phyloP scores from a whole-genome alignment of 2,888 invertebrate genomes.

The Phlogophora meticulosa region DNA sequence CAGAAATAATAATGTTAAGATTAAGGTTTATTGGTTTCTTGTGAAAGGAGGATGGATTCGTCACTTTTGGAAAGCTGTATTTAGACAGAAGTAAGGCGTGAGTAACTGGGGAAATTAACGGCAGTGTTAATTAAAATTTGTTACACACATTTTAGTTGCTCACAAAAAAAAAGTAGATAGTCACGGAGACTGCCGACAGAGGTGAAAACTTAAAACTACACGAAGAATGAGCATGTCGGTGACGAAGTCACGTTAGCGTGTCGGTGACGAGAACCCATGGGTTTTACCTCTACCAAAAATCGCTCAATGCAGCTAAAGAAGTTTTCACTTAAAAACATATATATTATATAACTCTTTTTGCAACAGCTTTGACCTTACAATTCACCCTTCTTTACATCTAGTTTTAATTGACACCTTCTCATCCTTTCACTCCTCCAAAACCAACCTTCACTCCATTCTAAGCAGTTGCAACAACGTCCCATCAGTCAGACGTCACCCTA shows the following conservation, averaged over 20 bases:
- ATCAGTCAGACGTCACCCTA: slow-evolving; percentile 83
- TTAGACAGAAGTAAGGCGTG: background rate
- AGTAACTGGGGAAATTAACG: background rate
- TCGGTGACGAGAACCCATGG: too few relatives aligned
- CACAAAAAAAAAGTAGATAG: too few relatives aligned
- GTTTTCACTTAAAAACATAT: too few relatives aligned
- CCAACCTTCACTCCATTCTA: slow-evolving; percentile 21
- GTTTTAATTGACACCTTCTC: background rate
- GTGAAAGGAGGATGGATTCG: slow-evolving; percentile 18
- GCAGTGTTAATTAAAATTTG: background rate
- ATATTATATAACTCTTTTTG: too few relatives aligned
- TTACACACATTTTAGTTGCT: background rate
- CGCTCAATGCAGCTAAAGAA: too few relatives aligned
- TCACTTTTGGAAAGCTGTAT: slow-evolving; percentile 21
- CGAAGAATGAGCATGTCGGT: too few relatives aligned
- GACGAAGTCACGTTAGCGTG: too few relatives aligned
- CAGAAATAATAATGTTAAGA: slow-evolving; percentile 17
- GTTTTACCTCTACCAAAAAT: too few relatives aligned
- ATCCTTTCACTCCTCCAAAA: background rate
- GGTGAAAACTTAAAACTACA: too few relatives aligned
- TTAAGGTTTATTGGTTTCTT: slow-evolving; percentile 45
- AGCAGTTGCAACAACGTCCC: slow-evolving; percentile 66
- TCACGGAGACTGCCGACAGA: too few relatives aligned
- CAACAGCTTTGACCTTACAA: too few relatives aligned
- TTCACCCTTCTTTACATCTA: background rate